A percentile compares a stretch with the other conserved stretches of the same genome.
Conservation (phyloP, 2,888 invertebrate genomes). For the Busseola fusca region DNA sequence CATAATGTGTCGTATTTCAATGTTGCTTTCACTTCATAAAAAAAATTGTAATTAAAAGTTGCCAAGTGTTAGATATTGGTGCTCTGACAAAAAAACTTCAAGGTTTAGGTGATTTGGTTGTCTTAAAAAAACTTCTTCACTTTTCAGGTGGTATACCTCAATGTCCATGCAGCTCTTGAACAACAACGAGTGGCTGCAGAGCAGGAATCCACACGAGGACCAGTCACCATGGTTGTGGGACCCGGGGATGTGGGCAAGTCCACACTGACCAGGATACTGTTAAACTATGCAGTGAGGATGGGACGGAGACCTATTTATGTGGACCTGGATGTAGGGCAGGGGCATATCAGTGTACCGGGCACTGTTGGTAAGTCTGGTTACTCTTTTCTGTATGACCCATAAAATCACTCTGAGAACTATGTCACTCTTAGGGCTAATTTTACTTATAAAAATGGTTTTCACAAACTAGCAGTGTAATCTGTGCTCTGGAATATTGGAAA, state of each 20-base stretch:
- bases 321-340: conserved; percentile 98
- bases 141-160: conserved; percentile 93
- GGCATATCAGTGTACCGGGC: conserved; percentile 96
- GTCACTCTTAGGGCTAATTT: neutral
- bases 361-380: conserved; percentile 91
- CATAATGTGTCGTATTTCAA: too few relatives aligned
- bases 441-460: neutral
- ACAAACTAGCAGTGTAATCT: neutral
- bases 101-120: too few relatives aligned
- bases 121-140: neutral
- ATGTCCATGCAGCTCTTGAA: conserved; percentile 98
- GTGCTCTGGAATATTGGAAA: too few relatives aligned
- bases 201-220: conserved; percentile 92
- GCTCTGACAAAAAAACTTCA: too few relatives aligned
- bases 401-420: neutral
- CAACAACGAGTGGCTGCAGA: conserved; percentile 95
- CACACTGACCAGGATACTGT: conserved; percentile 95
- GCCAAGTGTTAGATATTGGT: too few relatives aligned
- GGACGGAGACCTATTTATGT: conserved; percentile 96
- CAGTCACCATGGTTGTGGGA: conserved; percentile 96
- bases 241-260: conserved; percentile 99
- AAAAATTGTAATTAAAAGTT: too few relatives aligned
- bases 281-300: conserved; percentile 98
- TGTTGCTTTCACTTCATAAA: too few relatives aligned
- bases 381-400: neutral